These are phyloP conservation scores for Isotomurus palustris DNA, from an alignment of 2,888 invertebrate genomes.

Conservation along the genomic window DNA sequence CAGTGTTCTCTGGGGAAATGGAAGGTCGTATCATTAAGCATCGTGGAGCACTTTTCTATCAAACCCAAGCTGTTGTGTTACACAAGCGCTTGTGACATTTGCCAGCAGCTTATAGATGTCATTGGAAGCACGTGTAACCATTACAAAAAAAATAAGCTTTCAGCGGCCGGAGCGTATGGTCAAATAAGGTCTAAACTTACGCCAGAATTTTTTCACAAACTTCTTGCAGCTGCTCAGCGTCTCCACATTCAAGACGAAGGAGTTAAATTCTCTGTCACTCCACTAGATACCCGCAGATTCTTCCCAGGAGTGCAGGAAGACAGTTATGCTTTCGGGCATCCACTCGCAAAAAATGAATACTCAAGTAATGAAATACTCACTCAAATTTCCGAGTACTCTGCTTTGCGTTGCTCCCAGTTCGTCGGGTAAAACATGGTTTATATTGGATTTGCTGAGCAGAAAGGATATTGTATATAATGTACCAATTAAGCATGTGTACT, in stretches of 20 bases:
- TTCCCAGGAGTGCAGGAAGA: too few relatives aligned
- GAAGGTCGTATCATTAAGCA: neutral
- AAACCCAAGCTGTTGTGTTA: neutral
- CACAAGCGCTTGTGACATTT: neutral
- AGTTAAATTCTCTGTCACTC: too few relatives aligned
- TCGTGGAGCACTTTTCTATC: conserved; percentile 3
- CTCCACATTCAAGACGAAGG: too few relatives aligned
- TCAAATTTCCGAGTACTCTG: neutral
- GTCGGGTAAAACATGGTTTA: neutral
- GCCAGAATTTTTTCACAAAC: too few relatives aligned
- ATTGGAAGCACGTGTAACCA: too few relatives aligned
- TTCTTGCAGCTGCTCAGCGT: too few relatives aligned
- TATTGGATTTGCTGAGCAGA: neutral
- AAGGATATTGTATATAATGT: neutral
- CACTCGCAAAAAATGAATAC: neutral
- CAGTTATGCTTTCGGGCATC: too few relatives aligned
- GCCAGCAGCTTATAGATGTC: neutral
- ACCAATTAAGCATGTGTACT: neutral
- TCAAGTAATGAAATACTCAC: neutral
- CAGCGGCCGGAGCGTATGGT: too few relatives aligned
- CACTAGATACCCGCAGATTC: too few relatives aligned
- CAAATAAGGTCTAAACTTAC: too few relatives aligned
- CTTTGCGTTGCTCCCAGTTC: neutral
- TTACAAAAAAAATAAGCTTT: too few relatives aligned
- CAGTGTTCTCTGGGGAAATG: conserved; percentile 5